Base-by-base conservation (phyloP, 2,888 invertebrate species). In the Troides aeacus region DNA sequence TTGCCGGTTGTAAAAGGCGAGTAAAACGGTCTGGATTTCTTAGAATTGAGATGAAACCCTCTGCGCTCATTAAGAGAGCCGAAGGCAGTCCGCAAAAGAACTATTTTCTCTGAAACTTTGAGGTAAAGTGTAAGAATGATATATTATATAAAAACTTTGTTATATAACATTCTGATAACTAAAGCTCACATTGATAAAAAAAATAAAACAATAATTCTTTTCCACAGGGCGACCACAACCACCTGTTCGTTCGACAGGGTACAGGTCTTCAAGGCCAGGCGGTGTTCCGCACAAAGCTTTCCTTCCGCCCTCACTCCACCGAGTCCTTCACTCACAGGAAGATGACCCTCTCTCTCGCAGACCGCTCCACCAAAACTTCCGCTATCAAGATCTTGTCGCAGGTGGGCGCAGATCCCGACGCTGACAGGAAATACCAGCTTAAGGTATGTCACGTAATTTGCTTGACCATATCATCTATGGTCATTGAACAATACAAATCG, bases 281-380 rank as follows among this genome's bases (percentile, higher is more conserved):
- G 0, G 98, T 99, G 46, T 99, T 99, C 93, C 94, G 97, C 58
- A 99, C 98, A 0, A 99, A 99, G 87, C 93, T 99, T 0, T 97
- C 98, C 1, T 99, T 99, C 95, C 94, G 99, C 60, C 99, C 99
- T 0, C 99, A 99, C 85, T 99, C 99, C 0, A 99, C 99, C 0
- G 99, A 99, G 84, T 99, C 99, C 30, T 98, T 99, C 90, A 99
- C 99, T 0, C 99, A 99, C 87, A 95, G 99, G 76, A 99, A 99
- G 94, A 99, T 99, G 97, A 99, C 99, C 0, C 94, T 99, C 89
- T 99, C 99, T 0, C 93, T 99, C 76, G 99, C 99, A 0, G 99
- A 99, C 89, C 94, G 99, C 66, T 97, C 98, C 60, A 96, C 97
- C 65, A 99, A 99, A 89, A 97, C 98, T 0, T 96, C 97, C 0